Conservation (phyloP, 2,113 vertebrate genomes). For the Boleophthalmus pectinirostris region DNA sequence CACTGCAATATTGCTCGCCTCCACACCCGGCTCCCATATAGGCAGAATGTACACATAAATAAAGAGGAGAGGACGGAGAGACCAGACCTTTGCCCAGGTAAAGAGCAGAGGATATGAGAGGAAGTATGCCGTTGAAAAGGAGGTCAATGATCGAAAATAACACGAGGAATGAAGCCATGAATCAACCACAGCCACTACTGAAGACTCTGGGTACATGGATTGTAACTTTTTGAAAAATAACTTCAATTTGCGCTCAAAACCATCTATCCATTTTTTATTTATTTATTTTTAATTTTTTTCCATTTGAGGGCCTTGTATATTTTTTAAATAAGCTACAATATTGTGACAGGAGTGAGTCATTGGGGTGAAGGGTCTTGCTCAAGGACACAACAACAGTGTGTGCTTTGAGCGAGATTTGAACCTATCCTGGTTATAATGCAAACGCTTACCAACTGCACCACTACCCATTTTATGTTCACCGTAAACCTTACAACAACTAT, state of each 20-base stretch:
- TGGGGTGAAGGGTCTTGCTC: too few relatives aligned
- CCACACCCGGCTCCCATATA: constrained; percentile 29
- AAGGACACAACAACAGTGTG: too few relatives aligned
- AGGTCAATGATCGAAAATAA: constrained; percentile 9
- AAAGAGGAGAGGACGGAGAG: constrained; percentile 42
- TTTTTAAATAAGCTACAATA: too few relatives aligned
- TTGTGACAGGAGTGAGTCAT: too few relatives aligned
- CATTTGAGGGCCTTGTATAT: too few relatives aligned
- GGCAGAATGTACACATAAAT: constrained; percentile 25
- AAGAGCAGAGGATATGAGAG: constrained; percentile 61
- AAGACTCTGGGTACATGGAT: neutral
- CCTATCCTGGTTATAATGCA: too few relatives aligned
- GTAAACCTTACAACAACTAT: too few relatives aligned
- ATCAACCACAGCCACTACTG: constrained; percentile 18
- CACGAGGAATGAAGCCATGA: constrained; percentile 16
- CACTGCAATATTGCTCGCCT: constrained; percentile 54
- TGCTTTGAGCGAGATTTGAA: too few relatives aligned
- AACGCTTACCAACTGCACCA: too few relatives aligned
- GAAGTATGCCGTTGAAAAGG: constrained; percentile 30
- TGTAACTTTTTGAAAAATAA: neutral
- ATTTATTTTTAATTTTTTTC: too few relatives aligned
- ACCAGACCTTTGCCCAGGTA: constrained; percentile 61
- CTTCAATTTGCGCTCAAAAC: neutral
- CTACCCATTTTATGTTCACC: too few relatives aligned
- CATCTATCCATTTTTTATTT: neutral